Percentiles rank a stretch among this genome's conserved stretches.
phyloP scores from a whole-genome alignment of 92 coral and sea anemone genomes.

The Epizoanthus stellaris region DNA sequence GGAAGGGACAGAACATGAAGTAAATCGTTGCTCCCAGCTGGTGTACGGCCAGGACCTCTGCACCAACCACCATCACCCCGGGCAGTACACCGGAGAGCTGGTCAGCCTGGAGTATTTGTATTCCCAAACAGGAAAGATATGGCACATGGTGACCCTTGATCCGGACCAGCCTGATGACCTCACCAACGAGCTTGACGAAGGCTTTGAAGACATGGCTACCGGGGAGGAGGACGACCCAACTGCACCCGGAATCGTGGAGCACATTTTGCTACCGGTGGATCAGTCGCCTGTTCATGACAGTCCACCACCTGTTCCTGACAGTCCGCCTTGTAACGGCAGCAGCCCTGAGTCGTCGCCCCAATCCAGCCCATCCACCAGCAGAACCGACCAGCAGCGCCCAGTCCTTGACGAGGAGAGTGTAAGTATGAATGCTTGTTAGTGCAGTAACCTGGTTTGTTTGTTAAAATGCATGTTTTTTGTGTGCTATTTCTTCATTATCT shows the following conservation, averaged over 20 bases:
- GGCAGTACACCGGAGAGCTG: constrained; percentile 26
- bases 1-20: constrained; percentile 15
- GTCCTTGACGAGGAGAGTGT: background rate
- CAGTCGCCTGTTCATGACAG: no score
- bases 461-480: background rate
- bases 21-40: constrained; percentile 2
- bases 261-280: no score
- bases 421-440: background rate
- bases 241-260: background rate
- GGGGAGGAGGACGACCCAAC: background rate
- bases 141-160: background rate
- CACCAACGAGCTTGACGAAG: constrained; percentile 11
- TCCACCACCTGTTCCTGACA: background rate
- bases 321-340: background rate
- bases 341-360: background rate
- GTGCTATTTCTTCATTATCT: background rate
- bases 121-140: constrained; percentile 31
- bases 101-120: constrained; percentile 17
- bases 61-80: background rate
- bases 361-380: background rate
- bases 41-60: constrained; percentile 23
- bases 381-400: background rate
- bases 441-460: background rate
- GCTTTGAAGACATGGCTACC: background rate
- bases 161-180: constrained; percentile 21